These are phyloP conservation scores for Hydraecia micacea DNA, from an alignment of 2,888 invertebrate genomes.

Conservation along the genomic window DNA sequence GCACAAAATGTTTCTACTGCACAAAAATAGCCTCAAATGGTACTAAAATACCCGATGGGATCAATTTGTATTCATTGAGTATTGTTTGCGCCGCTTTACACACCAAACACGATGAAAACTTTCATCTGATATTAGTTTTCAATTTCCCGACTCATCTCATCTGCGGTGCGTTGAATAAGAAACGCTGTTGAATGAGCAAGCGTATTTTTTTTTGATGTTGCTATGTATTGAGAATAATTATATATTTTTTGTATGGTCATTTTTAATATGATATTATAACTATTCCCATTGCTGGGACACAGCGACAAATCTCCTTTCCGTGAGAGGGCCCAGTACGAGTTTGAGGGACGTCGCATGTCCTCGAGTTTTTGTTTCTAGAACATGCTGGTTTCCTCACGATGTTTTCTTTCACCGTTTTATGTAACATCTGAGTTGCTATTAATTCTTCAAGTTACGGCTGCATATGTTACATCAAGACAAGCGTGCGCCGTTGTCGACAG, in stretches of 20 bases:
- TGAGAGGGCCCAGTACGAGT: not conserved
- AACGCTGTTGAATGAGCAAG: constrained; percentile 48
- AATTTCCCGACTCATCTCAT: constrained; percentile 73
- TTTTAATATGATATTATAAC: not conserved
- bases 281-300: no score
- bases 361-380: not conserved
- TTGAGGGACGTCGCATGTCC: no score
- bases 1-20: constrained; percentile 23
- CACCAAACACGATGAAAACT: constrained; percentile 75
- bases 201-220: constrained; percentile 19
- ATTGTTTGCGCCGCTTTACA: constrained; percentile 66
- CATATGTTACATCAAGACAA: not conserved
- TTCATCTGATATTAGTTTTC: constrained; percentile 79
- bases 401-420: not conserved
- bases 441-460: not conserved
- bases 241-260: no score
- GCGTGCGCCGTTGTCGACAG: not conserved
- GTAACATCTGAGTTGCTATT: no score
- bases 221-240: constrained; percentile 6
- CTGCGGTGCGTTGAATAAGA: constrained; percentile 57
- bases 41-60: constrained; percentile 48
- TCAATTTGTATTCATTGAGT: constrained; percentile 70
- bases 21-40: constrained; percentile 39
- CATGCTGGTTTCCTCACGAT: no score
- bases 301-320: not conserved